Evolutionary conservation across 2,113 vertebrate species (phyloP).

Genomic region (Tragelaphus scriptus): DNA sequence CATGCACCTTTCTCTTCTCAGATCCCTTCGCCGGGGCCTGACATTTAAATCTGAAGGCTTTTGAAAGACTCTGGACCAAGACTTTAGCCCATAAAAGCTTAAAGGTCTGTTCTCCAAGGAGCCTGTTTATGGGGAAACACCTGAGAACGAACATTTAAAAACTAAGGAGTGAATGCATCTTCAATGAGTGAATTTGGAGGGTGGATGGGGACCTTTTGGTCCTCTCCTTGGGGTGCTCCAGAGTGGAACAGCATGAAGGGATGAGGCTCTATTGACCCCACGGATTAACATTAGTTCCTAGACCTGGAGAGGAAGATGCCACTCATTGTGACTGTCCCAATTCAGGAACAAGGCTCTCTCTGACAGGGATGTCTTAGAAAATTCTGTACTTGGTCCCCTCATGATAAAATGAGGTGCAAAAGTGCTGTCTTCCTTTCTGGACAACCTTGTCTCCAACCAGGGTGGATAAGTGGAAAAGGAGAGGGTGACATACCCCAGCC

Average conservation of each 20-base stretch:
- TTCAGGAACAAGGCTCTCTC: not conserved
- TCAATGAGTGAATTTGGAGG: not conserved
- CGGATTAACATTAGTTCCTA: not conserved
- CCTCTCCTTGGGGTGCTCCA: not conserved
- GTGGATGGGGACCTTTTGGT: not conserved
- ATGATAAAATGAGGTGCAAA: not conserved
- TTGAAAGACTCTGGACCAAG: not conserved
- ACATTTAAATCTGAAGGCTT: conserved; percentile 12
- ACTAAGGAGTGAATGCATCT: not conserved
- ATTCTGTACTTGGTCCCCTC: not conserved
- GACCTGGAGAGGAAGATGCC: not conserved
- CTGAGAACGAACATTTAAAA: not conserved
- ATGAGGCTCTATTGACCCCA: not conserved
- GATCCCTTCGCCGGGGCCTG: not conserved
- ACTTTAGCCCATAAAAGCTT: not conserved
- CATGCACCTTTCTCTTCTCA: not conserved
- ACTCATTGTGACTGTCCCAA: not conserved
- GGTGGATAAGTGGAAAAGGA: not conserved
- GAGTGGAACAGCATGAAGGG: not conserved
- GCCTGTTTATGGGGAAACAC: not conserved
- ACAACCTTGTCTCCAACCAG: not conserved
- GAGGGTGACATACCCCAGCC: not conserved
- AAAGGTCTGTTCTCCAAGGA: not conserved
- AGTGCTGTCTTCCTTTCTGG: not conserved
- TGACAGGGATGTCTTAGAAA: not conserved